Conservation (phyloP, 2,888 invertebrate species). For the Chironomus riparius region DNA sequence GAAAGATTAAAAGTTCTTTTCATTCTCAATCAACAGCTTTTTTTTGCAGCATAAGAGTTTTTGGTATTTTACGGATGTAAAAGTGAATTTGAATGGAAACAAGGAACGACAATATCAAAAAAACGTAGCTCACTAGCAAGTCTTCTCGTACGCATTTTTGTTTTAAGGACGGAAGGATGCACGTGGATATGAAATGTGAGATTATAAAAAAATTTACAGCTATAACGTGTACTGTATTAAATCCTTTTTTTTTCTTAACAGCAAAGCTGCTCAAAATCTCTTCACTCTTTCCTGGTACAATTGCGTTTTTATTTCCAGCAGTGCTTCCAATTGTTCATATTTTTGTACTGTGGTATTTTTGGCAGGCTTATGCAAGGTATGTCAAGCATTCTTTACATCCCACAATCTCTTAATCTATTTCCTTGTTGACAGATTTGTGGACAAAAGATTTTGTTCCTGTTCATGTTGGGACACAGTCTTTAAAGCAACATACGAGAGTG, state of each 20-base stretch:
- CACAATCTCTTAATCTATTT: background rate
- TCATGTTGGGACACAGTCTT: slow-evolving; percentile 71
- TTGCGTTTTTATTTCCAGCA: slow-evolving; percentile 39
- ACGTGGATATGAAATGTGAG: background rate
- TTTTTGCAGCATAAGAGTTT: no score
- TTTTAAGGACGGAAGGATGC: background rate
- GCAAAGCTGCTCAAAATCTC: background rate
- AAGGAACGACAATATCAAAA: no score
- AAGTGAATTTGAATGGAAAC: no score
- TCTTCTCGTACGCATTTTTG: no score
- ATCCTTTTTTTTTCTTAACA: background rate
- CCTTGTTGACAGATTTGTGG: slow-evolving; percentile 45
- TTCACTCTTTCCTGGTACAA: slow-evolving; percentile 24
- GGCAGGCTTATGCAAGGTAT: slow-evolving; percentile 52
- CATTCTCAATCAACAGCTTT: no score
- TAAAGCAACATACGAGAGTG: slow-evolving; percentile 59
- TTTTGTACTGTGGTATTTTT: slow-evolving; percentile 52
- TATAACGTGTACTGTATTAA: background rate
- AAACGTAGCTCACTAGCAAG: no score
- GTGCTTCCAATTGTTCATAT: slow-evolving; percentile 55
- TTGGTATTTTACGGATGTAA: no score
- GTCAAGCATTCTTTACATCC: background rate
- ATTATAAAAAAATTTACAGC: background rate
- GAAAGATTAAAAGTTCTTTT: no score
- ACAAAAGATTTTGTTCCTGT: slow-evolving; percentile 56